Evolutionary conservation across 2,888 invertebrate genomes (phyloP), one percentile per base, ranked within the genome.

Genomic region (Eupithecia dodoneata): DNA sequence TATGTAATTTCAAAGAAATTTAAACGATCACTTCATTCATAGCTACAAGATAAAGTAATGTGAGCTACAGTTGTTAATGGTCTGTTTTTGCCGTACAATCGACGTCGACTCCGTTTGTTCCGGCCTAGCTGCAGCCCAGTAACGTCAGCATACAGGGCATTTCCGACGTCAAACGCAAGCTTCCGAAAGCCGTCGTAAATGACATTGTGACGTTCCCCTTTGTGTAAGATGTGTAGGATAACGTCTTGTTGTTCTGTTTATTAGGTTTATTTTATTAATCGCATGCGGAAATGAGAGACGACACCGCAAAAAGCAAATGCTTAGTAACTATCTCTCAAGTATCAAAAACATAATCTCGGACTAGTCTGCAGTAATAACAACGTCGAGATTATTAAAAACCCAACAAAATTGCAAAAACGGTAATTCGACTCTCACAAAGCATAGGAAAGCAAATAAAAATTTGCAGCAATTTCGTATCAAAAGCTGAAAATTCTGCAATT

Each of bases 141-240:
- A 81, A 83, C 81, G 85, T 83, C 81, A 83, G 83, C 82, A 81
- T 80, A 80, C 76, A 82, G 79, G 80, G 74, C 83, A 85, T 79
- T 84, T 88, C 87, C 85, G 87, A 84, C 83, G 86, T 86, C 86
- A 86, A 83, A 84, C 81, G 74, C 85, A 83, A 82, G 83, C 84
- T 84, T 85, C 87, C 85, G 82, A 81, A 79, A 79, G 79, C 78
- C 83, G 82, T 83, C 84, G 83, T 81, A 82, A 85, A 83, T 84
- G 84, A 84, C 83, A 83, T 80, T 83, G 82, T 80, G 74, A 74
- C 81, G 83, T 83, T 84, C 80, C 80, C 67, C 70, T 30, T 70
- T 70, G 70, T 70, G 45, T 45, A 49, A 47, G 12, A 70, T 12
- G 69, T 70, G n/a, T 18, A 44, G 12, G 45, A 6, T 76, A 59